A percentile compares a stretch with the other conserved stretches of the same genome.
Conservation (phyloP, 2,888 invertebrate species). For the Cotesia congregata region DNA sequence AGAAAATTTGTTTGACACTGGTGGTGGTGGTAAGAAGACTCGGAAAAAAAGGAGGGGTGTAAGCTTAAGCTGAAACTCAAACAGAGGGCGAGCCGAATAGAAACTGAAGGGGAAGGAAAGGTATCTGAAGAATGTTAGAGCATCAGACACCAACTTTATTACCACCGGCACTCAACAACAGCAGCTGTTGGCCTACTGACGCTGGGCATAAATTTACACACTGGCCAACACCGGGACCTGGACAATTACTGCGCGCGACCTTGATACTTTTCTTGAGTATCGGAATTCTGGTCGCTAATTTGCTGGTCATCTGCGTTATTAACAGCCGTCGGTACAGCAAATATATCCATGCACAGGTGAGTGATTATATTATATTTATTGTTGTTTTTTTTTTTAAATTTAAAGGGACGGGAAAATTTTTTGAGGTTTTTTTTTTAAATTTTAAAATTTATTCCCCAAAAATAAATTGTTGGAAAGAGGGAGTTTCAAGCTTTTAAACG, state of each 20-base stretch:
- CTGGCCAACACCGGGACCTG: conserved; percentile 74
- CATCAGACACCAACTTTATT: conserved; percentile 81
- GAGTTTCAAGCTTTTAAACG: too few relatives aligned
- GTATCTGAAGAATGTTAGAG: conserved; percentile 73
- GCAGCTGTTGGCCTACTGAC: conserved; percentile 79
- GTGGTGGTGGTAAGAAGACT: not conserved
- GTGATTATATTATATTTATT: too few relatives aligned
- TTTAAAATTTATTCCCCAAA: conserved; percentile 32
- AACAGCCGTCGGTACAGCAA: conserved; percentile 87
- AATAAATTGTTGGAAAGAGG: not conserved
- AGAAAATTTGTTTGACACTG: not conserved
- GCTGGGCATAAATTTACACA: conserved; percentile 72
- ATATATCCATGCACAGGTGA: conserved; percentile 90
- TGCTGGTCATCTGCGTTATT: conserved; percentile 85
- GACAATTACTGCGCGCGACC: conserved; percentile 83
- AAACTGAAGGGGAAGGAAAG: conserved; percentile 7
- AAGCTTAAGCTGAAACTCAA: not conserved
- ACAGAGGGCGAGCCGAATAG: not conserved
- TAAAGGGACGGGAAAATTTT: too few relatives aligned
- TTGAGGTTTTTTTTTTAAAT: too few relatives aligned
- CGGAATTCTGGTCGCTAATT: conserved; percentile 85
- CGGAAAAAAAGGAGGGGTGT: not conserved
- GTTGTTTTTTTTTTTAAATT: too few relatives aligned
- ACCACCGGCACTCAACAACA: conserved; percentile 86
- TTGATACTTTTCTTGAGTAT: conserved; percentile 83